Evolutionary conservation across 2,797 vertebrate species (phyloP).

Genomic region (Cirrhinus molitorella): DNA sequence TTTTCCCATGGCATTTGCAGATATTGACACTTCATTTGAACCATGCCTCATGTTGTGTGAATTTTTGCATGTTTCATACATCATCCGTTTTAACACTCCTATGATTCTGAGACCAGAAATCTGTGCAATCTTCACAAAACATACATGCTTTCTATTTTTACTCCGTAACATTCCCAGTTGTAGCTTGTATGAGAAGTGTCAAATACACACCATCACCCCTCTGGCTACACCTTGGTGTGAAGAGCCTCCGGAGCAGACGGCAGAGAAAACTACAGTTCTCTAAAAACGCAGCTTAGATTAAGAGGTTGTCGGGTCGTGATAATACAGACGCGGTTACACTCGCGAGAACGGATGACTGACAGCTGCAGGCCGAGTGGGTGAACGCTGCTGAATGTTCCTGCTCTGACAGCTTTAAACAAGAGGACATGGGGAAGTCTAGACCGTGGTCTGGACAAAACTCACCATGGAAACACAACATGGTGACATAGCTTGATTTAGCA

Average conservation of each 20-base stretch:
- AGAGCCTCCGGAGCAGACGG: background rate
- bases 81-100: background rate
- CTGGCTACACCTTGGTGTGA: constrained; percentile 5
- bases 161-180: background rate
- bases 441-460: background rate
- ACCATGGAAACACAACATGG: background rate
- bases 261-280: background rate
- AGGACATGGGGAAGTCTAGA: background rate
- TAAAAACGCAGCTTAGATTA: constrained; percentile 35
- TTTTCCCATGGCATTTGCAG: background rate
- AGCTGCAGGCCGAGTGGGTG: constrained; percentile 23
- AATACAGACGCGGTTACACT: constrained; percentile 14
- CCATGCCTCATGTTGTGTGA: background rate
- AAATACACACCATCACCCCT: constrained; percentile 21
- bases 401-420: constrained; percentile 32
- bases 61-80: background rate
- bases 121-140: background rate
- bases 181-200: constrained; percentile 14
- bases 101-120: background rate
- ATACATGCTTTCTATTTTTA: constrained; percentile 20
- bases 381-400: constrained; percentile 1
- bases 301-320: constrained; percentile 45
- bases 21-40: background rate
- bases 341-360: constrained; percentile 35
- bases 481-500: background rate